A percentile compares a stretch with the other conserved stretches of the same genome.
Conservation (phyloP, 2,888 invertebrate genomes). For the Auanema sp. region DNA sequence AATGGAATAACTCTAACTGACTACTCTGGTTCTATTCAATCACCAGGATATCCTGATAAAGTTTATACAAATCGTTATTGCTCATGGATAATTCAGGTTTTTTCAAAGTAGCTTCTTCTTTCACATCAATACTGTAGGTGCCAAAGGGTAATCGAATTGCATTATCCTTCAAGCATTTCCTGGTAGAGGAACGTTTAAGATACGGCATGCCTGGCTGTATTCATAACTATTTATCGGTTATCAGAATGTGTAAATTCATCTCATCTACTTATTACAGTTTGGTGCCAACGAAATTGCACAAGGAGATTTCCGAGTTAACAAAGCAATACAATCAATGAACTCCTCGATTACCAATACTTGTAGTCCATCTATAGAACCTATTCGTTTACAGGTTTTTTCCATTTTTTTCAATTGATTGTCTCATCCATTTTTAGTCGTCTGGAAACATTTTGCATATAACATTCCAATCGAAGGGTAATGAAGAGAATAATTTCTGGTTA, state of each 20-base stretch:
- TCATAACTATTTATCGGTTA: not conserved
- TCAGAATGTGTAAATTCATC: not conserved
- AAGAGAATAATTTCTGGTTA: conserved; percentile 59
- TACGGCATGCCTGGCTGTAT: not conserved
- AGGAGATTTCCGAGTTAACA: not conserved
- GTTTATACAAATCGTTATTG: conserved; percentile 31
- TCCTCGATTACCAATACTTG: too few species aligned
- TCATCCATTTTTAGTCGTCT: conserved; percentile 31
- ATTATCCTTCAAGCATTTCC: conserved; percentile 48
- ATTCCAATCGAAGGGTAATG: conserved; percentile 29
- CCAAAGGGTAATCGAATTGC: conserved; percentile 50
- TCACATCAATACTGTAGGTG: too few species aligned
- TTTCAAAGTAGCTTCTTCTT: not conserved
- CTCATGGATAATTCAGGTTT: conserved; percentile 35
- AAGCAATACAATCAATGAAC: too few species aligned
- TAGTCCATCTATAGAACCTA: too few species aligned
- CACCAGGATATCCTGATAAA: conserved; percentile 56
- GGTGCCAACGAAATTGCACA: conserved; percentile 1
- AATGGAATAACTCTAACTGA: conserved; percentile 37
- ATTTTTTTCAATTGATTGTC: too few species aligned
- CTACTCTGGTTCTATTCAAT: conserved; percentile 51
- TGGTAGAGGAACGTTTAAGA: conserved; percentile 12
- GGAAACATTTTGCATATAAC: conserved; percentile 40
- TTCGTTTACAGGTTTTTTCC: too few species aligned
- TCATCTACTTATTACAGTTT: not conserved